These are phyloP conservation scores for Trisateles emortualis DNA, from an alignment of 2,888 invertebrate genomes.

Conservation along the genomic window DNA sequence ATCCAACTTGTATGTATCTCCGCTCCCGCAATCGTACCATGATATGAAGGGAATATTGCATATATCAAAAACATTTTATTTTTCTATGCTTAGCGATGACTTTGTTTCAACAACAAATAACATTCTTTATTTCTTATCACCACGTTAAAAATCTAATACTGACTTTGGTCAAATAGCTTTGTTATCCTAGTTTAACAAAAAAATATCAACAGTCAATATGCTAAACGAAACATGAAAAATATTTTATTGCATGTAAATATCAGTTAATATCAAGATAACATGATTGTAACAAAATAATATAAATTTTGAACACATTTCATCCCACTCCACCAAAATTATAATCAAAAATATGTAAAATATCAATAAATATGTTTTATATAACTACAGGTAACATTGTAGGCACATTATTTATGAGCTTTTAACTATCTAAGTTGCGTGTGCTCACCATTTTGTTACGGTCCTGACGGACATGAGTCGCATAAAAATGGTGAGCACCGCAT, in stretches of 20 bases:
- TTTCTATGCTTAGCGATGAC: conserved; percentile 75
- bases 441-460: conserved; percentile 26
- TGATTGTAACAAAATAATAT: conserved; percentile 54
- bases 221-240: conserved; percentile 76
- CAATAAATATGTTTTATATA: conserved; percentile 69
- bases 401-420: conserved; percentile 83
- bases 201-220: conserved; percentile 84
- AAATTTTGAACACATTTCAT: conserved; percentile 83
- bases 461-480: conserved; percentile 11
- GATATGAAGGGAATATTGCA: conserved; percentile 81
- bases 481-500: conserved; percentile 29
- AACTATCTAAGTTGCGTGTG: conserved; percentile 60
- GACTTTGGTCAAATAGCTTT: conserved; percentile 87
- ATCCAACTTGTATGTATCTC: conserved; percentile 72
- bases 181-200: conserved; percentile 85
- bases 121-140: conserved; percentile 70
- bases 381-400: conserved; percentile 87
- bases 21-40: conserved; percentile 68
- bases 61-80: conserved; percentile 61
- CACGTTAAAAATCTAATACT: conserved; percentile 85
- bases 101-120: conserved; percentile 73
- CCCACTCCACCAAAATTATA: conserved; percentile 72
- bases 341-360: conserved; percentile 69
- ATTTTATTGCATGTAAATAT: conserved; percentile 82
- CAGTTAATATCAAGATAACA: conserved; percentile 78